Evolutionary conservation across 2,888 invertebrate genomes (phyloP).

Genomic region (Ormia ochracea): DNA sequence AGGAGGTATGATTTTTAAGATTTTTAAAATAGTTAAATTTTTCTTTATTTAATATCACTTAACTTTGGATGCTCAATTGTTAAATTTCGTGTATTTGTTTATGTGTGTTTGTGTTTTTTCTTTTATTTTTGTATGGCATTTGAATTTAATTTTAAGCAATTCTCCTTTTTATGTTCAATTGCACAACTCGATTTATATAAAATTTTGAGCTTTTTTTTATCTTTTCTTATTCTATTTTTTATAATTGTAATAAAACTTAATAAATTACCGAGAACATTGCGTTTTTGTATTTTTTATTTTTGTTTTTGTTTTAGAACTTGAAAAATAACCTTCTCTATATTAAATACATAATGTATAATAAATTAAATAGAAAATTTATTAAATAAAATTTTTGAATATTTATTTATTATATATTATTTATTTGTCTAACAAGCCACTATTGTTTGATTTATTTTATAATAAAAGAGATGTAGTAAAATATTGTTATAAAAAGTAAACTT

Average conservation of each 20-base stretch:
- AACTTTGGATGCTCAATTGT: slow-evolving; percentile 56
- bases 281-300: slow-evolving; percentile 43
- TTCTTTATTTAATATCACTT: slow-evolving; percentile 59
- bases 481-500: slow-evolving; percentile 51
- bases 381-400: slow-evolving; percentile 25
- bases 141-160: slow-evolving; percentile 32
- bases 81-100: slow-evolving; percentile 33
- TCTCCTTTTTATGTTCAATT: slow-evolving; percentile 43
- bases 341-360: slow-evolving; percentile 22
- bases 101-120: slow-evolving; percentile 24
- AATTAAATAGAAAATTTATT: slow-evolving; percentile 28
- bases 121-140: slow-evolving; percentile 53
- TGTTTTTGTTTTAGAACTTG: slow-evolving; percentile 22
- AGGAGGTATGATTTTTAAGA: slow-evolving; percentile 8
- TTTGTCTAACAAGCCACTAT: slow-evolving; percentile 56
- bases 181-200: slow-evolving; percentile 37
- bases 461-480: slow-evolving; percentile 2
- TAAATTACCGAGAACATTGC: slow-evolving; percentile 61
- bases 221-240: slow-evolving; percentile 3
- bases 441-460: slow-evolving; percentile 43
- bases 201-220: slow-evolving; percentile 20
- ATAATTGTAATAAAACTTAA: slow-evolving; percentile 54
- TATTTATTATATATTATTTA: slow-evolving; percentile 31
- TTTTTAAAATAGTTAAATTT: background rate
- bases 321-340: background rate